A percentile compares a stretch with the other conserved stretches of the same genome.
phyloP scores from a whole-genome alignment of 2,113 vertebrate species.

The Axis porcinus region DNA sequence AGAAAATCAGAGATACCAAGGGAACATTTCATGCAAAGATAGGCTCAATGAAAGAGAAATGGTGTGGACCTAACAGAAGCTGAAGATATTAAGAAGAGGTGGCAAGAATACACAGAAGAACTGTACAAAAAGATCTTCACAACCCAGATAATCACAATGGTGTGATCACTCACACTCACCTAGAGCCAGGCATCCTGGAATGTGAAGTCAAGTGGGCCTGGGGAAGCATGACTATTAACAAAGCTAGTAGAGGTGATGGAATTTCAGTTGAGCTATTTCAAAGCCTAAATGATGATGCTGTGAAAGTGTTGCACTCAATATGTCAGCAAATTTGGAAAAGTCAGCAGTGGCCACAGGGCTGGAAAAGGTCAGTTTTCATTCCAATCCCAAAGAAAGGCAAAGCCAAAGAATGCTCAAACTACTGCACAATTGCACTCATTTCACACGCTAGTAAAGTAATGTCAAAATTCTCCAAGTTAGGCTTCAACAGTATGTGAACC shows the following conservation, averaged over 20 bases:
- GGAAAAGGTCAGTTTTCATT: background rate
- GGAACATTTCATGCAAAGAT: background rate
- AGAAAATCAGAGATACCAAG: background rate
- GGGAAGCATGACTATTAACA: background rate
- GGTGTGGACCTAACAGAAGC: background rate
- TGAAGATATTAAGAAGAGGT: background rate
- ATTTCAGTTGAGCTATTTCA: background rate
- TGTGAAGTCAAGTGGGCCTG: background rate
- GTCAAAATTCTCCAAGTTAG: background rate
- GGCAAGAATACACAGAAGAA: background rate
- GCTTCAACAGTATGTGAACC: background rate
- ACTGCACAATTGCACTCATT: background rate
- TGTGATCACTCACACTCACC: background rate
- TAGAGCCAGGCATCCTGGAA: background rate
- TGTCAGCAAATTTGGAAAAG: background rate
- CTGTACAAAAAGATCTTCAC: background rate
- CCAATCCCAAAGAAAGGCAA: background rate
- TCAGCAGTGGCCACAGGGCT: background rate
- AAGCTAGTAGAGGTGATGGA: background rate
- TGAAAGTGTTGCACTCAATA: background rate
- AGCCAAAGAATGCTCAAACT: background rate
- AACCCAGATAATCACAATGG: background rate
- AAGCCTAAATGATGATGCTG: background rate
- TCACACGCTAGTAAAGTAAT: background rate
- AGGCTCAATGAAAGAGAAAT: background rate